These are phyloP conservation scores for Byasa hedistus DNA, from an alignment of 2,888 invertebrate genomes.

Conservation along the genomic window DNA sequence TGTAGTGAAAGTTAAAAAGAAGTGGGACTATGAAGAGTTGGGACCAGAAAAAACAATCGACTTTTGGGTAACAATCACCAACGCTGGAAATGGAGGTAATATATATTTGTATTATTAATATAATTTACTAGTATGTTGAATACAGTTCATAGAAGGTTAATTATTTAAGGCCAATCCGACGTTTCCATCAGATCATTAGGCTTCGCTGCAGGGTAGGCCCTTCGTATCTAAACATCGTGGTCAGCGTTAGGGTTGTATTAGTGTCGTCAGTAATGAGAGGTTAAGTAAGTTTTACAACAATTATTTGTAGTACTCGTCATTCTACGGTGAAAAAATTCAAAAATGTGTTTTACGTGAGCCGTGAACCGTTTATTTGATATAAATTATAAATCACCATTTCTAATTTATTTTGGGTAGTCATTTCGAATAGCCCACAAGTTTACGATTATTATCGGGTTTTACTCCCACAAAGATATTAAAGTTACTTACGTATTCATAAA, in stretches of 20 bases:
- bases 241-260: no score
- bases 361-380: no score
- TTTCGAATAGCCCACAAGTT: no score
- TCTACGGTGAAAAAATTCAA: no score
- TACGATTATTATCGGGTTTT: no score
- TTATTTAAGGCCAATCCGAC: neutral
- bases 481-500: neutral
- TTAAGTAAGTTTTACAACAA: no score
- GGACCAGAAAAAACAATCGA: constrained; percentile 97
- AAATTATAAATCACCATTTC: no score
- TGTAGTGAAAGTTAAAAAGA: constrained; percentile 95
- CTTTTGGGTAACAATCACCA: constrained; percentile 97
- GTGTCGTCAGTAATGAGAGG: no score
- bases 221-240: neutral
- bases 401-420: no score
- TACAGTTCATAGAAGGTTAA: constrained; percentile 25
- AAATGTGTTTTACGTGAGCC: no score
- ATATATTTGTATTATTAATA: neutral
- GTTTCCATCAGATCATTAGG: neutral
- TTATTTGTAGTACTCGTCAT: no score
- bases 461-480: neutral
- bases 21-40: constrained; percentile 97
- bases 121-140: constrained; percentile 31
- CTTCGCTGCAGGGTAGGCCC: neutral
- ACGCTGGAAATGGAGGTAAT: constrained; percentile 93